Evolutionary conservation across 2,888 invertebrate species (phyloP).

Genomic region (Timandra comae): DNA sequence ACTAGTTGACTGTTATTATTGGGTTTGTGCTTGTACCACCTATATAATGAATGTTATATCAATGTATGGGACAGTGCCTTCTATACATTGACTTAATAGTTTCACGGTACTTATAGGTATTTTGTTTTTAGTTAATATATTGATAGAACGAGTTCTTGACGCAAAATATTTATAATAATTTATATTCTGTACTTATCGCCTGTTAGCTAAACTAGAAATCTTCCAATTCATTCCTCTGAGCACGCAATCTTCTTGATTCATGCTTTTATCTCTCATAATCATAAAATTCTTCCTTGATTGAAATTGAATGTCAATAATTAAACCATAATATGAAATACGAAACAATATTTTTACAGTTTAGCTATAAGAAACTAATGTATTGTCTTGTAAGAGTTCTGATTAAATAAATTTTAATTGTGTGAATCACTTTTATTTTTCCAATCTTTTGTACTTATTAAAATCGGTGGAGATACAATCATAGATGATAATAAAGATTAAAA

Average conservation of each 20-base stretch:
- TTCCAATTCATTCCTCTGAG: no score
- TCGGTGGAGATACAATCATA: no score
- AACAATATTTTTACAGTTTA: conserved; percentile 42
- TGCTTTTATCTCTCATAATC: no score
- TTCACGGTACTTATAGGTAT: conserved; percentile 14
- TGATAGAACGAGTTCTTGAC: not conserved
- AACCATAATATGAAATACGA: conserved; percentile 27
- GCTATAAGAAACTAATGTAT: conserved; percentile 53
- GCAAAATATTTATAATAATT: conserved; percentile 2
- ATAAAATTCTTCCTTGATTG: not conserved
- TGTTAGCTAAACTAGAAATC: no score
- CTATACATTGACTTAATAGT: conserved; percentile 47
- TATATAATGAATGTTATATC: conserved; percentile 27
- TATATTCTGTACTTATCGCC: conserved; percentile 6
- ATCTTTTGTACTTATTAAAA: no score
- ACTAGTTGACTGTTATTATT: conserved; percentile 30
- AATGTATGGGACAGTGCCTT: conserved; percentile 48
- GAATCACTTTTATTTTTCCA: conserved; percentile 16
- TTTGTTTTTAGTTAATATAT: conserved; percentile 13
- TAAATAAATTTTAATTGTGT: conserved; percentile 60
- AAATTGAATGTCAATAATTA: conserved; percentile 18
- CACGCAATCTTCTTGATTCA: no score
- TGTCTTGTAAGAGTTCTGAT: conserved; percentile 57
- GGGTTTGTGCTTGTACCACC: conserved; percentile 9
- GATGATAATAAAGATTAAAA: no score